A percentile compares a stretch with the other conserved stretches of the same genome.
phyloP scores from a whole-genome alignment of 2,888 invertebrate species.

The Cerastis leucographa region DNA sequence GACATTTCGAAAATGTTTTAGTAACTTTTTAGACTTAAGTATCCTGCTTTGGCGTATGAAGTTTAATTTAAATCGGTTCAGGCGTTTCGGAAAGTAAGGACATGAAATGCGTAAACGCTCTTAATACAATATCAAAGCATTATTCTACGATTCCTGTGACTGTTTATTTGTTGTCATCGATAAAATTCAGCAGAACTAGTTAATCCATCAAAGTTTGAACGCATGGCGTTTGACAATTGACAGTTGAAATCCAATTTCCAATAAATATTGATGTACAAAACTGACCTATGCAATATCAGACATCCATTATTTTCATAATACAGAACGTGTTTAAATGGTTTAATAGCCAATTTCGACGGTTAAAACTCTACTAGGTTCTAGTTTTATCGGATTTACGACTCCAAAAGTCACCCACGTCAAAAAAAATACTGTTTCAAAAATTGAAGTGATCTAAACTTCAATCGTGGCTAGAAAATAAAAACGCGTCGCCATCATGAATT shows the following conservation, averaged over 20 bases:
- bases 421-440: slow-evolving; percentile 6
- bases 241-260: slow-evolving; percentile 1
- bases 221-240: slow-evolving; percentile 11
- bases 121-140: not conserved
- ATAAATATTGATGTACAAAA: slow-evolving; percentile 15
- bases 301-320: slow-evolving; percentile 5
- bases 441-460: not conserved
- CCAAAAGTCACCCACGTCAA: not conserved
- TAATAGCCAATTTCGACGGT: not conserved
- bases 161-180: not conserved
- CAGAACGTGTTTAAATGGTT: not conserved
- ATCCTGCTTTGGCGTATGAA: no score
- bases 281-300: not conserved
- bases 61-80: no score
- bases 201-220: slow-evolving; percentile 2
- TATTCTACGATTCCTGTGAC: not conserved
- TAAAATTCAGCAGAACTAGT: slow-evolving; percentile 5
- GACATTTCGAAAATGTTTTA: no score
- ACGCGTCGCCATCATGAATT: not conserved
- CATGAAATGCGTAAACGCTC: no score
- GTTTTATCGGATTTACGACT: not conserved
- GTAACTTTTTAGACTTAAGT: no score
- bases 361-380: not conserved
- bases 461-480: not conserved
- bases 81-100: no score